phyloP scores from a whole-genome alignment of 2,888 invertebrate species.

The Tortrix viridana region DNA sequence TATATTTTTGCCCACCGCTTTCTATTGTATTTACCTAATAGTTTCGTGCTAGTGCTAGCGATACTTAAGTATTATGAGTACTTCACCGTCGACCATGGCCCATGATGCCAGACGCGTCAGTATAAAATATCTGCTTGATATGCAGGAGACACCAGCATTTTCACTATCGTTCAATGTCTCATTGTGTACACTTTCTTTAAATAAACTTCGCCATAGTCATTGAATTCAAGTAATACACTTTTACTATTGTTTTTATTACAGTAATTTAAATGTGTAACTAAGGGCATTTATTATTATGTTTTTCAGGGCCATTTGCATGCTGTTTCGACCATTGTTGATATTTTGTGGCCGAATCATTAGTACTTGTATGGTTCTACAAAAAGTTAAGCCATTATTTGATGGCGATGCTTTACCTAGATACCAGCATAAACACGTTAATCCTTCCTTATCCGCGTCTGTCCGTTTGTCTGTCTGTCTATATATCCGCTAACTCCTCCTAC shows the following conservation, averaged over 20 bases:
- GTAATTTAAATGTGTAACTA: neutral
- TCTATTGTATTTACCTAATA: neutral
- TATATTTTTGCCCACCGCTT: too few species aligned
- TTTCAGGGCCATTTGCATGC: too few species aligned
- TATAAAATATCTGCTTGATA: constrained; percentile 61
- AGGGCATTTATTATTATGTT: neutral
- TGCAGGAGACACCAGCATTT: constrained; percentile 62
- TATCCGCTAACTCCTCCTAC: too few species aligned
- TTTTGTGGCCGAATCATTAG: too few species aligned
- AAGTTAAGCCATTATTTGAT: too few species aligned
- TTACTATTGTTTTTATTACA: constrained; percentile 36
- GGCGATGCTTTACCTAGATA: too few species aligned
- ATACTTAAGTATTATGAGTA: constrained; percentile 5
- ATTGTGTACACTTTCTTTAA: constrained; percentile 77
- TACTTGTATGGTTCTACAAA: too few species aligned
- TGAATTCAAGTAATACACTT: constrained; percentile 54
- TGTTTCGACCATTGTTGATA: too few species aligned
- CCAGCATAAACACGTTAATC: too few species aligned
- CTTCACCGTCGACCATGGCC: constrained; percentile 42
- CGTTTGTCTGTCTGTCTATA: too few species aligned
- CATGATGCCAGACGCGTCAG: constrained; percentile 42
- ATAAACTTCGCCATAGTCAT: constrained; percentile 60
- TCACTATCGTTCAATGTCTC: constrained; percentile 79
- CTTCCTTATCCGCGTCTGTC: too few species aligned
- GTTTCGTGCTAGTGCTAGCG: neutral